Evolutionary conservation across 2,113 vertebrate genomes (phyloP).

Genomic region (Myocastor coypus): DNA sequence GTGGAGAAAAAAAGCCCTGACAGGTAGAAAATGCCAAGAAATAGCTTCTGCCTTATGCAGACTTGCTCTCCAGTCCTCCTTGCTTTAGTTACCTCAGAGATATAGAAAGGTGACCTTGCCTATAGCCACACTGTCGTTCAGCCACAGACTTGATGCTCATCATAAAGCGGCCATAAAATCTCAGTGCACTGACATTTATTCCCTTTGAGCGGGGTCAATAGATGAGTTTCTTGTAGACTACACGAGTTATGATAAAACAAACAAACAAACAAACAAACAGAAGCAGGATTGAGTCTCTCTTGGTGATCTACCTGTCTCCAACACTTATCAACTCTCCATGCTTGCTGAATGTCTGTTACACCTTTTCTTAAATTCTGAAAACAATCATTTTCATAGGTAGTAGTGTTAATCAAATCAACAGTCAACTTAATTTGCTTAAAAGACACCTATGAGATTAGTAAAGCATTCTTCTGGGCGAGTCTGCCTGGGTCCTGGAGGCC

Average conservation of each 20-base stretch:
- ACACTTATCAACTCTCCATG: background rate
- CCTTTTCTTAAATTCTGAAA: background rate
- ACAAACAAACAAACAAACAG: background rate
- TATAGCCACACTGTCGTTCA: background rate
- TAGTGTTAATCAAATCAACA: background rate
- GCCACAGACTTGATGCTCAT: background rate
- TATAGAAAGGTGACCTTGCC: background rate
- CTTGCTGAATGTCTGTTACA: background rate
- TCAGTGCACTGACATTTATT: background rate
- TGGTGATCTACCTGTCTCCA: background rate
- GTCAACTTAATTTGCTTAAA: background rate
- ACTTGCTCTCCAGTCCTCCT: background rate
- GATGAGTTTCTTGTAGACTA: background rate
- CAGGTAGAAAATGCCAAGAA: conserved; percentile 35
- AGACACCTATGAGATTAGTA: background rate
- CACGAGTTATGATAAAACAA: background rate
- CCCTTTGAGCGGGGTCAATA: background rate
- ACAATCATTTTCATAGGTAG: background rate
- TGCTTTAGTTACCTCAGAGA: background rate
- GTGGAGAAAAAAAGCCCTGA: background rate
- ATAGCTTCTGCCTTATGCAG: background rate
- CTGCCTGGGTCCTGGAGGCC: background rate
- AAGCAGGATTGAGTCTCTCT: fast-evolving
- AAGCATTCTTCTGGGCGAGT: background rate
- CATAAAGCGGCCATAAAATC: background rate